Conservation (phyloP, 2,797 vertebrate genomes). For the Lacerta agilis region DNA sequence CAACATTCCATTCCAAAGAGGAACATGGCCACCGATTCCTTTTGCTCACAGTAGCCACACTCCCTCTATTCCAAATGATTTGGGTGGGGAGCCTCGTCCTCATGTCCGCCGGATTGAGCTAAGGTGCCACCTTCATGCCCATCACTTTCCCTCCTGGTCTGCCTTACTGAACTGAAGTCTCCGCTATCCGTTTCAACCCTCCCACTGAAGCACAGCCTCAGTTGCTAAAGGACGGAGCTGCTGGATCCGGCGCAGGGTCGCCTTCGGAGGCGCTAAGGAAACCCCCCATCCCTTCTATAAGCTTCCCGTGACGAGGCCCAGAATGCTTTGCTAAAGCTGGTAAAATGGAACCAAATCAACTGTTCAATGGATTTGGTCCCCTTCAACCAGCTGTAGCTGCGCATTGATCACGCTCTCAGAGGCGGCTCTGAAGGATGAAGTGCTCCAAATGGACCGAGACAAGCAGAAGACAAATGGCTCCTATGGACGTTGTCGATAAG, state of each 20-base stretch:
- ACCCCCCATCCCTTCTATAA: slow-evolving; percentile 33
- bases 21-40: too few relatives aligned
- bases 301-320: slow-evolving; percentile 58
- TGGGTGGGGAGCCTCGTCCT: not conserved
- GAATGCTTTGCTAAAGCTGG: slow-evolving; percentile 94
- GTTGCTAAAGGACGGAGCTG: slow-evolving; percentile 60
- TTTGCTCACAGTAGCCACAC: slow-evolving; percentile 28
- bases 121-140: not conserved
- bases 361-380: slow-evolving; percentile 93
- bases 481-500: slow-evolving; percentile 56
- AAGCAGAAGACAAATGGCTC: slow-evolving; percentile 65
- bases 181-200: not conserved
- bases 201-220: slow-evolving; percentile 8
- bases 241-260: slow-evolving; percentile 38
- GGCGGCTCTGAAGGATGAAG: slow-evolving; percentile 55
- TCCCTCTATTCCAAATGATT: slow-evolving; percentile 16
- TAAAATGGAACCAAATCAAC: slow-evolving; percentile 96
- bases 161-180: not conserved
- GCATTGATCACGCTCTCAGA: slow-evolving; percentile 80
- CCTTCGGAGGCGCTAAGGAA: slow-evolving; percentile 48
- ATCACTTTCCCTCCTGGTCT: not conserved
- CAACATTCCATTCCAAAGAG: not conserved
- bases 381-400: slow-evolving; percentile 94
- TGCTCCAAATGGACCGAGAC: slow-evolving; percentile 41
- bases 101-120: not conserved